These are phyloP conservation scores for Pyrgilauda ruficollis DNA, from an alignment of 2,113 vertebrate species.

Conservation along the genomic window DNA sequence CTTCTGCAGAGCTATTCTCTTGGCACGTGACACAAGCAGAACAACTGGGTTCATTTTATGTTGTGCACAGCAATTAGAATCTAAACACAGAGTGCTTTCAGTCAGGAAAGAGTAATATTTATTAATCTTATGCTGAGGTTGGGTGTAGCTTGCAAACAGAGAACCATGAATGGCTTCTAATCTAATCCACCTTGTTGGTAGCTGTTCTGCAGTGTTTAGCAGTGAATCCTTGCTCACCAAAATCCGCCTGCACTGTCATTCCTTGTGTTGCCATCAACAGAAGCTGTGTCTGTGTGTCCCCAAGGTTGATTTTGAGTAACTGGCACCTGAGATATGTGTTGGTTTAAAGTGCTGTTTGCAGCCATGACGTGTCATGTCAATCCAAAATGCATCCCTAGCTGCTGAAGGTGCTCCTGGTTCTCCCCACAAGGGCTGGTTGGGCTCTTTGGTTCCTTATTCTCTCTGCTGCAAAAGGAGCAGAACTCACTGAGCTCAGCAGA, in stretches of 20 bases:
- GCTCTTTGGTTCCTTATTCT: fast-evolving
- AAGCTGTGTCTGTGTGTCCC: background rate
- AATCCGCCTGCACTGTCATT: background rate
- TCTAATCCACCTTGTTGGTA: background rate
- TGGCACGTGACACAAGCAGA: background rate
- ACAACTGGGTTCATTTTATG: background rate
- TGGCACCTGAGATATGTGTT: background rate
- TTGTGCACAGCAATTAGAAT: background rate
- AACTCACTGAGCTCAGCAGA: background rate
- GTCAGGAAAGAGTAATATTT: background rate
- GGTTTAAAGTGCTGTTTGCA: background rate
- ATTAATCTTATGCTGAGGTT: background rate
- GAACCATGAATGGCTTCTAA: background rate
- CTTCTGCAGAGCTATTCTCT: background rate
- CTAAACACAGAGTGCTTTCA: background rate
- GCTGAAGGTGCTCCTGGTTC: background rate
- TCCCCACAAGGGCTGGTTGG: fast-evolving
- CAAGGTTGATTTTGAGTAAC: background rate
- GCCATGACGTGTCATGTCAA: fast-evolving
- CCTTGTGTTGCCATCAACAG: background rate
- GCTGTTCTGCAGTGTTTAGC: background rate
- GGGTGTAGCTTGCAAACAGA: background rate
- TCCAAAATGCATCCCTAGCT: no score
- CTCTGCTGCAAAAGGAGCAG: background rate
- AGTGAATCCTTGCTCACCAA: background rate